Percentiles rank a stretch among this genome's conserved stretches.
phyloP scores from a whole-genome alignment of 2,888 invertebrate genomes.

The Heliconius ethilla region DNA sequence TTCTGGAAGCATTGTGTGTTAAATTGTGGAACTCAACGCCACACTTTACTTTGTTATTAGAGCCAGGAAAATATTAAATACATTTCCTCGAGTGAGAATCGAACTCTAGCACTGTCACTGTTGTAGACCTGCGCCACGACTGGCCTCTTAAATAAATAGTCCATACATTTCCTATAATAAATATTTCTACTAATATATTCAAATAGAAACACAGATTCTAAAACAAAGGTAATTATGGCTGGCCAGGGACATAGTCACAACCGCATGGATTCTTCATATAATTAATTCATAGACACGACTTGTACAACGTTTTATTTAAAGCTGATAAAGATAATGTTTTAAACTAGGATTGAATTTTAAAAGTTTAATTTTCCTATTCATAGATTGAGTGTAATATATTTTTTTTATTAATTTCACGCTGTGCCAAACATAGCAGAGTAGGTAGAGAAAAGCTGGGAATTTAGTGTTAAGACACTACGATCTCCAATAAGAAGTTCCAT shows the following conservation, averaged over 20 bases:
- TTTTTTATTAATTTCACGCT: background rate
- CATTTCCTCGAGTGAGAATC: too few species aligned
- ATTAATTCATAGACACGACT: conserved; percentile 13
- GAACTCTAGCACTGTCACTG: too few species aligned
- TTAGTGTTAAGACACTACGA: background rate
- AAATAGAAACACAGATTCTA: background rate
- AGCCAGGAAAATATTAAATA: background rate
- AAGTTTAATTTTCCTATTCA: background rate
- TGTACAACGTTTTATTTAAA: background rate
- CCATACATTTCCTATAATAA: background rate
- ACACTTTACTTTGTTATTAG: background rate
- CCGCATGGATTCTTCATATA: conserved; percentile 11
- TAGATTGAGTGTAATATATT: background rate
- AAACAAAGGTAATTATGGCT: conserved; percentile 10
- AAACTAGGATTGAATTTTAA: background rate
- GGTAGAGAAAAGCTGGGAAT: too few species aligned
- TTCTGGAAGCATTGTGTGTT: too few species aligned
- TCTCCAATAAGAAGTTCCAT: background rate
- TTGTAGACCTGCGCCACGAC: background rate
- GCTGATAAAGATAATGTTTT: background rate
- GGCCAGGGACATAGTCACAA: background rate
- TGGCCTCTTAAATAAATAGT: background rate
- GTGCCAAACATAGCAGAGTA: background rate
- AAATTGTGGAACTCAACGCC: background rate
- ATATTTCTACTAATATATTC: background rate